Percentiles rank a stretch among this genome's conserved stretches.
Evolutionary conservation across 2,113 vertebrate species (phyloP).

Genomic region (Seriola aureovittata): DNA sequence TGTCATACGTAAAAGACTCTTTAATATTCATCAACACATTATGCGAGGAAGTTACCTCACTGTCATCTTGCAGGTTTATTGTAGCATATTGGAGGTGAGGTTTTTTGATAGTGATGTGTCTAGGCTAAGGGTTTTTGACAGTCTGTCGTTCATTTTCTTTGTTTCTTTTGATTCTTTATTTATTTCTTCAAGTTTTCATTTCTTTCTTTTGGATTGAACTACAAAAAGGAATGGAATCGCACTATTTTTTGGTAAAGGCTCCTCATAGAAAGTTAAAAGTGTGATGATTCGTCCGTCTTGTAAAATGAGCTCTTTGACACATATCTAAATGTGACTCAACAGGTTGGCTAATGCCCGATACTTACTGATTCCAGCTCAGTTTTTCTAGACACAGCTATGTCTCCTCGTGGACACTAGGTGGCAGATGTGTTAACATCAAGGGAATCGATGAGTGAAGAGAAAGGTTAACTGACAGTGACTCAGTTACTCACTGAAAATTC

Average conservation of each 20-base stretch:
- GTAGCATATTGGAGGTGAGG: neutral
- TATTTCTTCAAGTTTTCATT: neutral
- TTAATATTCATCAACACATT: neutral
- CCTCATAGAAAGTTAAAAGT: neutral
- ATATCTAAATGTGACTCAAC: neutral
- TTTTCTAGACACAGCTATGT: neutral
- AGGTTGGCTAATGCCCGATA: neutral
- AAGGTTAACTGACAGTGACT: neutral
- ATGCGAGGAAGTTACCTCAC: neutral
- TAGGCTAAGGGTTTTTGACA: neutral
- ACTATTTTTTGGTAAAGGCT: neutral
- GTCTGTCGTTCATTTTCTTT: neutral
- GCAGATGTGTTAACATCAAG: neutral
- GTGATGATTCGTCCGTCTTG: neutral
- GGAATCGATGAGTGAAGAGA: neutral
- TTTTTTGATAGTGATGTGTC: neutral
- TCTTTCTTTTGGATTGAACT: neutral
- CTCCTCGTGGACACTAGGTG: slow-evolving; percentile 23
- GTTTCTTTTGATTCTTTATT: neutral
- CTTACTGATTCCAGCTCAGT: neutral
- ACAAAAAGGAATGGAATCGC: neutral
- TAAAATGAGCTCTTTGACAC: neutral
- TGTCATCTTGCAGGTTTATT: neutral
- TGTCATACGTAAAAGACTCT: neutral
- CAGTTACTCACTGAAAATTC: neutral